A percentile compares a stretch with the other conserved stretches of the same genome.
Conservation (phyloP, 2,113 vertebrate genomes). For the Indicator indicator region DNA sequence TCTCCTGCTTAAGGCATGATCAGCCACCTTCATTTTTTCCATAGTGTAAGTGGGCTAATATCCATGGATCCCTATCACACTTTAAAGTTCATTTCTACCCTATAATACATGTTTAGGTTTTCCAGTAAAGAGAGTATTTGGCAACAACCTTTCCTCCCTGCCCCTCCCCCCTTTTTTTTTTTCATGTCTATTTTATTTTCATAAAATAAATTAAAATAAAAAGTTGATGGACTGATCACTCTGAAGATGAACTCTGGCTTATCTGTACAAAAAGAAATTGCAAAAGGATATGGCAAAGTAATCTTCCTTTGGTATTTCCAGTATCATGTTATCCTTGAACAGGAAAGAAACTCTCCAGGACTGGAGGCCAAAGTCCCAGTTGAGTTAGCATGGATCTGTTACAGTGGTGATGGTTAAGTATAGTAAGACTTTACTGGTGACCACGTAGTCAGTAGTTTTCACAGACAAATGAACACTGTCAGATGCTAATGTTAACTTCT, state of each 20-base stretch:
- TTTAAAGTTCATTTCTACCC: slow-evolving; percentile 31
- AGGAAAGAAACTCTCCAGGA: not conserved
- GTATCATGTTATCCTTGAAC: not conserved
- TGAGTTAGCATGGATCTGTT: not conserved
- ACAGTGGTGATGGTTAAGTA: not conserved
- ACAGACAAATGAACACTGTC: not conserved
- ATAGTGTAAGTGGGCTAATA: not conserved
- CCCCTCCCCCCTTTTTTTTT: not conserved
- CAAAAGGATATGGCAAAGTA: not conserved
- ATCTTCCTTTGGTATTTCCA: not conserved
- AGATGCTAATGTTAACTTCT: not conserved
- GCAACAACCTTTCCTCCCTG: not conserved
- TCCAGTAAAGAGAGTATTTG: not conserved
- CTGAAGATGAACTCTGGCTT: not conserved
- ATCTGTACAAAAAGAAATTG: not conserved
- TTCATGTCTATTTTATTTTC: not conserved
- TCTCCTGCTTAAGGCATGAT: not conserved
- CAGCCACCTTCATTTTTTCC: slow-evolving; percentile 8
- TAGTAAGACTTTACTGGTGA: not conserved
- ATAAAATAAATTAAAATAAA: not conserved
- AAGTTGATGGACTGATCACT: not conserved
- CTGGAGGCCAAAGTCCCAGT: not conserved
- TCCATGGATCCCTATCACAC: not conserved
- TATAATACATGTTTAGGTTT: not conserved
- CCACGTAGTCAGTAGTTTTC: not conserved